These are phyloP conservation scores for Pangasius krempfi DNA, from an alignment of 2,797 vertebrate species.

Conservation along the genomic window DNA sequence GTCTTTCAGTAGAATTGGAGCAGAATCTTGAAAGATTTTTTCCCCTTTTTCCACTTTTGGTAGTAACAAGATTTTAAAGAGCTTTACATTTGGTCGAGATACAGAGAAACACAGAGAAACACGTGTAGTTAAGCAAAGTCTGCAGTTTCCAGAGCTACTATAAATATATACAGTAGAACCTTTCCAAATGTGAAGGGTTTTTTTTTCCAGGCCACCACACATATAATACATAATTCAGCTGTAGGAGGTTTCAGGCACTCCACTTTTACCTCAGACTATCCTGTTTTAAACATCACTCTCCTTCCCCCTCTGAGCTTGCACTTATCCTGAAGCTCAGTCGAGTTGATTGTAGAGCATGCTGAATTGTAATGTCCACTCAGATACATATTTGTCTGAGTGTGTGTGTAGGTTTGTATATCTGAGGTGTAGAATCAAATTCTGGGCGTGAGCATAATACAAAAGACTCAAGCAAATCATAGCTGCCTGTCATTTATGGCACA, in stretches of 20 bases:
- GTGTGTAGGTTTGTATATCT: neutral
- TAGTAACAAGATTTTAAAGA: neutral
- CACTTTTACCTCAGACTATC: constrained; percentile 24
- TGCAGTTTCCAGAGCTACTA: neutral
- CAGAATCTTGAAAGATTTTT: neutral
- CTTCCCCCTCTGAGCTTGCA: neutral
- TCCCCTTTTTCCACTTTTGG: neutral
- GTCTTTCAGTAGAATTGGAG: neutral
- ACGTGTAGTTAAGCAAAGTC: neutral
- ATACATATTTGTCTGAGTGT: neutral
- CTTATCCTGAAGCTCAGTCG: neutral
- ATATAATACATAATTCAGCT: constrained; percentile 33
- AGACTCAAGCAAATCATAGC: neutral
- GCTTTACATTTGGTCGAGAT: neutral
- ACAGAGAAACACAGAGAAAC: neutral
- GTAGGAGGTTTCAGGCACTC: neutral
- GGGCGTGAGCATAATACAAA: neutral
- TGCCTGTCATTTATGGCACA: neutral
- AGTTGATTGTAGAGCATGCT: neutral
- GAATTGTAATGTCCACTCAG: neutral
- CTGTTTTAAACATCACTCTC: constrained; percentile 27
- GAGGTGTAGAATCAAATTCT: neutral
- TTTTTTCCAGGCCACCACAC: neutral
- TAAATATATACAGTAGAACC: neutral
- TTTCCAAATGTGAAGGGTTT: neutral